A percentile compares a stretch with the other conserved stretches of the same genome.
Conservation (phyloP, 2,797 vertebrate species). For the Aselliscus stoliczkanus region DNA sequence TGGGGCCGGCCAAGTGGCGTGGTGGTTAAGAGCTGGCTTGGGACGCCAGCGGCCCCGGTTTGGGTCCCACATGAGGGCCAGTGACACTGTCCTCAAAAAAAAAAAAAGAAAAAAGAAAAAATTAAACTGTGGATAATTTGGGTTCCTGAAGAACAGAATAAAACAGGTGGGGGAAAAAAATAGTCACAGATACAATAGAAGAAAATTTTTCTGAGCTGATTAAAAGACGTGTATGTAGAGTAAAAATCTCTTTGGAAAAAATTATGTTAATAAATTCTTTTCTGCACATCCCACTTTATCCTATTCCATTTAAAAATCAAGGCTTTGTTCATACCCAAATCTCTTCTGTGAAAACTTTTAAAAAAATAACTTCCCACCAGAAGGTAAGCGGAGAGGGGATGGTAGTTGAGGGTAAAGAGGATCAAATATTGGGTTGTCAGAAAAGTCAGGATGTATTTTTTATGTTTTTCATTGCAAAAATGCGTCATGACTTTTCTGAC, state of each 20-base stretch:
- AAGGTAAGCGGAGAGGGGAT: no score
- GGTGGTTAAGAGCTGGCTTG: no score
- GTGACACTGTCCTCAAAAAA: no score
- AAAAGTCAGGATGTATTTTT: no score
- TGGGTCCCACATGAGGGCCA: no score
- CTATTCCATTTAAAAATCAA: not conserved
- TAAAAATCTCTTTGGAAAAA: not conserved
- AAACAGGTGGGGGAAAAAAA: not conserved
- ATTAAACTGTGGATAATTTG: not conserved
- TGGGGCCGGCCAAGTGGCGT: no score
- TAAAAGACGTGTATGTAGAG: not conserved
- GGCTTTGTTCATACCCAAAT: not conserved
- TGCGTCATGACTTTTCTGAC: no score
- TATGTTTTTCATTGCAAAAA: no score
- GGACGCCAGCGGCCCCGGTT: no score
- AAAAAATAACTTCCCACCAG: not conserved
- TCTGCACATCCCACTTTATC: not conserved
- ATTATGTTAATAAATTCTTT: not conserved
- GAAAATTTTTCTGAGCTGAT: not conserved
- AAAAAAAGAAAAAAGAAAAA: no score
- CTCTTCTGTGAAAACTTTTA: not conserved
- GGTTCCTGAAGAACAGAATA: not conserved
- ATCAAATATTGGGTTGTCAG: no score
- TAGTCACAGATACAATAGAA: constrained; percentile 16
- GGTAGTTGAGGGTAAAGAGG: no score